Base-by-base conservation (phyloP, 2,113 vertebrate genomes). In the Opisthocomus hoazin region DNA sequence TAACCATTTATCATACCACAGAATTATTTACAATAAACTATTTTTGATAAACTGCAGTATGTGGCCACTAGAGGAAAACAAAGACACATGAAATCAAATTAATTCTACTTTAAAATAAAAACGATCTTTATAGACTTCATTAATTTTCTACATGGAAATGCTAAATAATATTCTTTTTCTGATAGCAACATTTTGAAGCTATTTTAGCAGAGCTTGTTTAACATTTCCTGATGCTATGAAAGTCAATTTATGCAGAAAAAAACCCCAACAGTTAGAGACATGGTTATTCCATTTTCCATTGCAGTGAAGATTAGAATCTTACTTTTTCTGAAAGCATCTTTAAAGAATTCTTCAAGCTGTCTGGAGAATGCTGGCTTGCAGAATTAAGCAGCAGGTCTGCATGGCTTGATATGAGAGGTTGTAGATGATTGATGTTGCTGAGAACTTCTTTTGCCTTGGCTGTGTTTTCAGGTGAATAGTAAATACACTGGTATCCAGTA, bases 391-490 rank as follows among this genome's bases (percentile, higher is more conserved):
- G 99, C 76, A 98, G 98, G 96, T 99, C 99, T 30, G 99, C 98
- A 90, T 99, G 98, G 97, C 97, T 98, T 92, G 98, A 98, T 98
- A 99, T 98, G 92, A 99, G 98, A 87, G 99, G 99, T 29, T 99
- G 99, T 32, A 99, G 98, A 84, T 98, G 98, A 97, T 98, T 98
- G 97, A 99, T 98, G 97, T 98, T 98, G 98, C 98, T 98, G 96
- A 99, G 99, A 81, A 99, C 99, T 98, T 99, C 99, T 95, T 99
- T 99, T 93, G 99, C 99, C 98, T 99, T 99, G 86, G 99, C 98
- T 93, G 99, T 99, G 98, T 99, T 99, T 98, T 99, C 99, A 78
- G 99, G 99, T 96, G 99, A 99, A 98, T 99, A 99, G 98, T 99
- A 99, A 98, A 99, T 99, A 97, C 99, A 99, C 97, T 99, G 99